phyloP scores from a whole-genome alignment of 2,797 vertebrate genomes.

The Pseudochromis fuscus region DNA sequence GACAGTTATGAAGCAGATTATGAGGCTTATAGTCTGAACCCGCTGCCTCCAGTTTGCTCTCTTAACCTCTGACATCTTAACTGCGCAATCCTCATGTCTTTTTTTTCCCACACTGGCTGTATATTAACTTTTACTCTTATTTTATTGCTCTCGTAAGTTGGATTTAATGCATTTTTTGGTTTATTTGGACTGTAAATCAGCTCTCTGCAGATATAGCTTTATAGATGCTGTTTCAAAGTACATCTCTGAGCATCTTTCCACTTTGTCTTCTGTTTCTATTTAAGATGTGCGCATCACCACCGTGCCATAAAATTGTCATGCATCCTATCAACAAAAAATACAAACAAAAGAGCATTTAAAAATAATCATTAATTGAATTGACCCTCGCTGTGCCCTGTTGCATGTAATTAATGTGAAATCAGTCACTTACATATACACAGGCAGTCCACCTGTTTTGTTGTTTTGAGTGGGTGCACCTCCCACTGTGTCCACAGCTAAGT shows the following conservation, averaged over 20 bases:
- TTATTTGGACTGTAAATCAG: too few species aligned
- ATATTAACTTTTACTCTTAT: neutral
- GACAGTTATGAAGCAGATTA: constrained; percentile 75
- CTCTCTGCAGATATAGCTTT: too few species aligned
- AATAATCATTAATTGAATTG: neutral
- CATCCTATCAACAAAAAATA: neutral
- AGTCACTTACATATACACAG: constrained; percentile 12
- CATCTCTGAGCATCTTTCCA: neutral
- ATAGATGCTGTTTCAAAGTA: too few species aligned
- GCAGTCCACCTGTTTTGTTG: constrained; percentile 30
- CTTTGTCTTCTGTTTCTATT: constrained; percentile 19
- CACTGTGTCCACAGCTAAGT: constrained; percentile 15
- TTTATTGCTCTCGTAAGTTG: neutral
- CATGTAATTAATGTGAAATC: neutral
- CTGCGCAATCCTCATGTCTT: neutral
- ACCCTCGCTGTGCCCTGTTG: neutral
- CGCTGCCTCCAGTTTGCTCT: constrained; percentile 44
- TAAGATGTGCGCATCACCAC: neutral
- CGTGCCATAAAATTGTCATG: neutral
- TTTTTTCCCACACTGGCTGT: neutral
- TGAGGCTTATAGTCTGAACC: constrained; percentile 60
- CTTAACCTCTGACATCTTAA: constrained; percentile 53
- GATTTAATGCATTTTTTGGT: too few species aligned
- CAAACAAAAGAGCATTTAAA: constrained; percentile 10
- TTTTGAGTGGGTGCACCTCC: constrained; percentile 34